Evolutionary conservation across 2,888 invertebrate genomes (phyloP), one percentile per base, ranked within the genome.

Genomic region (Apoda limacodes): DNA sequence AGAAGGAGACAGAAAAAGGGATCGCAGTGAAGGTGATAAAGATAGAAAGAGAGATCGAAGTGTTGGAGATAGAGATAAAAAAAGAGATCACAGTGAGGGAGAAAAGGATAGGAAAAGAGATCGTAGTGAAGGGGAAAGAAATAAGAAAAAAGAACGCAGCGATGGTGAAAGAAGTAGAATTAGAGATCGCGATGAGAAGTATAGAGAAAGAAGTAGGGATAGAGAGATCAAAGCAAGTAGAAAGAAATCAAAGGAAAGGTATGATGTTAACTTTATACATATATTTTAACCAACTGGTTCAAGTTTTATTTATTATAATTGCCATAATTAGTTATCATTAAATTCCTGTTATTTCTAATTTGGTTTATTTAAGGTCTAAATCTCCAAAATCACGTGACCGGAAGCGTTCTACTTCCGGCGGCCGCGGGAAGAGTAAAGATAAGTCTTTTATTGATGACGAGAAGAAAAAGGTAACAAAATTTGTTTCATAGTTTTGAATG

Each of bases 391-490:
- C 53, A 2, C 60, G 55, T 2, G 55, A 55, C 1, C 49, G 50
- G 11, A 55, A 57, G 28, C 45, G n/a, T n/a, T n/a, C n/a, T n/a
- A n/a, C 38, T 1, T 50, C 55, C 0, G 38, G 35, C 1, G 43
- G 58, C 0, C 41, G 36, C 2, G 36, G 32, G 39, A 45, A 6
- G 50, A 52, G 21, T 54, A 48, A 40, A 53, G 48, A 27, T 40
- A 48, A 1, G 55, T 54, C 2, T 9, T 48, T 54, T 0, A 36
- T 36, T 2, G 60, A 52, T 0, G 61, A 65, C 1, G 65, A 69
- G 2, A 64, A 62, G 46, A 70, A 67, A 35, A 71, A 67, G 56
- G 71, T 67, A 35, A 35, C 33, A 15, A 7, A 23, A n/a, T n/a
- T n/a, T n/a, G n/a, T n/a, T n/a, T n/a, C n/a, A n/a, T n/a, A n/a